Evolutionary conservation across 2,888 invertebrate species (phyloP).

Genomic region (Heteropelma amictum): DNA sequence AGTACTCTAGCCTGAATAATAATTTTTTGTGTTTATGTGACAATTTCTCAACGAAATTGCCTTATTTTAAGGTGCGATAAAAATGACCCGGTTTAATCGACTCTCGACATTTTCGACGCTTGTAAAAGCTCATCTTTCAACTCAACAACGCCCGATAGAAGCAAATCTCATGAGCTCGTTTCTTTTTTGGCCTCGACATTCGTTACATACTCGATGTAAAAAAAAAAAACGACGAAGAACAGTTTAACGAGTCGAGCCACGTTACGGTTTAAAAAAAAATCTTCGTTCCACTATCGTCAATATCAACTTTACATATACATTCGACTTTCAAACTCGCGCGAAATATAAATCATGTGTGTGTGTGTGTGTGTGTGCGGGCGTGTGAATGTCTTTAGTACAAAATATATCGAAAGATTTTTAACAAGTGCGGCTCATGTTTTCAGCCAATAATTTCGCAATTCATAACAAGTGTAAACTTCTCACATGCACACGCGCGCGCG

Average conservation of each 20-base stretch:
- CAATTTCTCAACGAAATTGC: too few relatives aligned
- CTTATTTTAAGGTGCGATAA: too few relatives aligned
- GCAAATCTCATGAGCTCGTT: constrained; percentile 1
- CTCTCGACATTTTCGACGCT: constrained; percentile 21
- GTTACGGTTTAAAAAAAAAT: background rate
- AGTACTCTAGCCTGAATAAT: too few relatives aligned
- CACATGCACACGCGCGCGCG: background rate
- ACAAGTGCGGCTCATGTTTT: constrained; percentile 60
- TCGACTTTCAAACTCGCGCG: constrained; percentile 63
- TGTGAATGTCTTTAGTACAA: constrained; percentile 63
- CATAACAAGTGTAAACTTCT: constrained; percentile 75
- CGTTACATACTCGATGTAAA: constrained; percentile 41
- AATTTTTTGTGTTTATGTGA: background rate
- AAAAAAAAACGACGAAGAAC: constrained; percentile 57
- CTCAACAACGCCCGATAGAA: constrained; percentile 30
- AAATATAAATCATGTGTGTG: constrained; percentile 65
- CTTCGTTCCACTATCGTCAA: constrained; percentile 63
- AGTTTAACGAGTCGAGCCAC: constrained; percentile 39
- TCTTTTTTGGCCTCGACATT: constrained; percentile 51
- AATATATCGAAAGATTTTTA: constrained; percentile 70
- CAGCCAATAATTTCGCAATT: constrained; percentile 69
- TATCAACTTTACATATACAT: constrained; percentile 55
- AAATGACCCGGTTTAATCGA: constrained; percentile 2
- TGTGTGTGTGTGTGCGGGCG: too few relatives aligned
- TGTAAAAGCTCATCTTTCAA: constrained; percentile 37